phyloP scores from a whole-genome alignment of 2,113 vertebrate species.

The Alethe diademata region DNA sequence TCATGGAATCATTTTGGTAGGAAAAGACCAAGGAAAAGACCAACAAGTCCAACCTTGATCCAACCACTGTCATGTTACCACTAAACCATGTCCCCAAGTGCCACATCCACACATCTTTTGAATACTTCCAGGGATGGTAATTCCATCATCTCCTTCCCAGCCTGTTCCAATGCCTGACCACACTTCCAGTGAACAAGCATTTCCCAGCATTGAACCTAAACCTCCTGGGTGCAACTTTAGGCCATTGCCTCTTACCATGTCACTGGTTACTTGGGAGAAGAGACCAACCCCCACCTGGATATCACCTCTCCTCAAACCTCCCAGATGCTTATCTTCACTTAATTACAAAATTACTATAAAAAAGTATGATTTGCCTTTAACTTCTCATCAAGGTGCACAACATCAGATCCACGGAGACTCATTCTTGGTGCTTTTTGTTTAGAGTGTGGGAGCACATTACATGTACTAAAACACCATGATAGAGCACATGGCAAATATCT shows the following conservation, averaged over 20 bases:
- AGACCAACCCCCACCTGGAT: background rate
- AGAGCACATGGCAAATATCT: background rate
- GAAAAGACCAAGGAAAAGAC: background rate
- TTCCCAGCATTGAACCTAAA: background rate
- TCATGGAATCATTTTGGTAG: background rate
- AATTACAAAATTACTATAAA: background rate
- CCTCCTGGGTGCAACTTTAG: accelerated
- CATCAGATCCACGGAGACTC: background rate
- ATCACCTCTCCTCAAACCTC: background rate
- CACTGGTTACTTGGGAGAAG: background rate
- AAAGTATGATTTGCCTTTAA: background rate
- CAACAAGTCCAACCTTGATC: background rate
- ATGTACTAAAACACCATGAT: accelerated
- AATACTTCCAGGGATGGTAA: background rate
- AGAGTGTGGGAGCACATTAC: background rate
- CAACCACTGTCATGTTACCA: background rate
- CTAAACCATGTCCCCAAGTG: background rate
- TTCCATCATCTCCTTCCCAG: background rate
- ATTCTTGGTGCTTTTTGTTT: background rate
- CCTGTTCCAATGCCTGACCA: background rate
- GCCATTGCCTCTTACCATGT: background rate
- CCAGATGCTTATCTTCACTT: background rate
- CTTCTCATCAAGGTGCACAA: background rate
- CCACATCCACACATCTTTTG: background rate
- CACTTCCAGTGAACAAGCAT: background rate